These are phyloP conservation scores for Paratrypauchen microcephalus DNA, from an alignment of 2,797 vertebrate genomes.

Conservation along the genomic window DNA sequence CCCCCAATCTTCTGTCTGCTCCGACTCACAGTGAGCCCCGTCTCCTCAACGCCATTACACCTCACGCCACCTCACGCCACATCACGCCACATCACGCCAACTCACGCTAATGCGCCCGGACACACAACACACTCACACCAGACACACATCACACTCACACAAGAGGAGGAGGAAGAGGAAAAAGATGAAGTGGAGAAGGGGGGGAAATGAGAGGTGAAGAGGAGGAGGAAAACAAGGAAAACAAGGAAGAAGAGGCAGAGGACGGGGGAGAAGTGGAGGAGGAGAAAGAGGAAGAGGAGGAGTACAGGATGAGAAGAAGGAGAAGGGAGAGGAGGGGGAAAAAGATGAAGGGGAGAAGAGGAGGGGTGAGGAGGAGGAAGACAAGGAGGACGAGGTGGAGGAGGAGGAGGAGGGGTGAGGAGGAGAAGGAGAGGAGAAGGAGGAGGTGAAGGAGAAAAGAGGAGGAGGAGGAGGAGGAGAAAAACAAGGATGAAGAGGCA, in stretches of 20 bases:
- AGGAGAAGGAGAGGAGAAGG: no score
- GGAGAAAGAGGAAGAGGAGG: no score
- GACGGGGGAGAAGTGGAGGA: no score
- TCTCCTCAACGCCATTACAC: conserved; percentile 54
- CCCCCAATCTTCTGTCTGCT: conserved; percentile 59
- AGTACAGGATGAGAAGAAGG: background rate
- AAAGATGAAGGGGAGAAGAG: background rate
- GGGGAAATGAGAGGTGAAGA: no score
- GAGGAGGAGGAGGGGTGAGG: background rate
- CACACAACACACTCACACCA: conserved; percentile 17
- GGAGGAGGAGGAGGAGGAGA: no score
- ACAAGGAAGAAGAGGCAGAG: no score
- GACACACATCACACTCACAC: conserved; percentile 8
- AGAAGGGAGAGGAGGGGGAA: background rate
- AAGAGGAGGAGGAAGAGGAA: no score
- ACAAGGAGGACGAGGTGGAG: background rate
- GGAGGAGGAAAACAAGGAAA: no score
- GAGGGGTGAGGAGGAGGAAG: background rate
- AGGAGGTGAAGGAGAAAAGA: no score
- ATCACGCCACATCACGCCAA: conserved; percentile 54
- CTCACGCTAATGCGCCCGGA: conserved; percentile 13
- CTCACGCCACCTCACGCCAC: conserved; percentile 54
- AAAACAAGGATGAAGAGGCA: no score
- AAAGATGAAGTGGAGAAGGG: no score
- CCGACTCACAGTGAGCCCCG: conserved; percentile 56